These are phyloP conservation scores for Pseudomugil tenellus DNA, from an alignment of 2,797 vertebrate genomes.

Conservation along the genomic window DNA sequence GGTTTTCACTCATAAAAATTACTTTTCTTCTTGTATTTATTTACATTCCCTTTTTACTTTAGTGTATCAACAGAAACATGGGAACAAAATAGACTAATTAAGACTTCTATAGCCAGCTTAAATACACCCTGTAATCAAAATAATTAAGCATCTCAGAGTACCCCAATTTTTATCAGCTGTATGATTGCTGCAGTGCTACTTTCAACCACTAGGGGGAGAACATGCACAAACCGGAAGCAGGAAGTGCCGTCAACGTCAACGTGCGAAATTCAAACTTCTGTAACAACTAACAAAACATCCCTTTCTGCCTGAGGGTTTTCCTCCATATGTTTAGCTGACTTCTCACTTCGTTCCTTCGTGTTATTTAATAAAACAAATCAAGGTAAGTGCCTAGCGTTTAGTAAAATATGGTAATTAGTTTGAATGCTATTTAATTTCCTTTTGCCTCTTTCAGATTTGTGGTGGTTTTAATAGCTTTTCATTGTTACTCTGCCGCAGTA, in stretches of 20 bases:
- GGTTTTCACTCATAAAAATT: no score
- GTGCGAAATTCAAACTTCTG: conserved; percentile 83
- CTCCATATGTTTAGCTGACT: background rate
- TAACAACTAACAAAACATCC: conserved; percentile 60
- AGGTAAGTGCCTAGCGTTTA: conserved; percentile 21
- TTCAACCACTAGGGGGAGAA: conserved; percentile 34
- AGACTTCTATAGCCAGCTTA: no score
- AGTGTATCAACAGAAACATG: no score
- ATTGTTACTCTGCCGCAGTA: background rate
- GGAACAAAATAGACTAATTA: no score
- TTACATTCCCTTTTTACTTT: no score
- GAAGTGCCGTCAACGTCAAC: conserved; percentile 58
- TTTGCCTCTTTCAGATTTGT: no score
- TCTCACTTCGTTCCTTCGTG: background rate
- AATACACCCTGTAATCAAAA: background rate
- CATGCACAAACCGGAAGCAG: conserved; percentile 67
- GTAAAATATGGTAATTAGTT: rapidly evolving
- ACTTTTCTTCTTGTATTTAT: no score
- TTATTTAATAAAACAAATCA: background rate
- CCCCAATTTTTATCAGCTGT: background rate
- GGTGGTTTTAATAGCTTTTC: background rate
- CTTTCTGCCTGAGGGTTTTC: background rate
- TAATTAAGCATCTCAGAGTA: background rate
- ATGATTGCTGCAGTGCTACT: conserved; percentile 17
- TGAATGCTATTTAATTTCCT: background rate